Percentiles rank a stretch among this genome's conserved stretches.
phyloP scores from a whole-genome alignment of 2,113 vertebrate species.

The Deroptyus accipitrinus region DNA sequence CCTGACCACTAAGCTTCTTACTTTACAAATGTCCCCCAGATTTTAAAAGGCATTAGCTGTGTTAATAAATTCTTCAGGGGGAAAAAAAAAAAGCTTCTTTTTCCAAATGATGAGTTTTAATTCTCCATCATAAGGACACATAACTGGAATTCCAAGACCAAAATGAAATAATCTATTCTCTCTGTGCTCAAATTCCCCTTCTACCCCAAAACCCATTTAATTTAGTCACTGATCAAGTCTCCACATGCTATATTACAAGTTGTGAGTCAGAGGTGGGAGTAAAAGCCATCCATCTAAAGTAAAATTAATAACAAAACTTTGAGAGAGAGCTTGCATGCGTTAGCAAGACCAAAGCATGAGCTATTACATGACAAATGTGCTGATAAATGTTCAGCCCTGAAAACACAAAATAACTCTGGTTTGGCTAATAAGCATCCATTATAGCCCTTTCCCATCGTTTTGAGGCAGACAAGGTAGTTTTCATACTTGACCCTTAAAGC shows the following conservation, averaged over 20 bases:
- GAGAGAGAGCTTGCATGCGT: background rate
- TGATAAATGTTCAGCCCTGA: constrained; percentile 15
- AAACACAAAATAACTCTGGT: constrained; percentile 41
- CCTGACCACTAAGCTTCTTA: constrained; percentile 23
- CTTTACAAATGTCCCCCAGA: constrained; percentile 53
- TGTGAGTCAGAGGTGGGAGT: constrained; percentile 35
- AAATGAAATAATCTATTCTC: constrained; percentile 48
- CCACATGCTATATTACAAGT: background rate
- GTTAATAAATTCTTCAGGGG: constrained; percentile 6
- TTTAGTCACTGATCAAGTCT: background rate
- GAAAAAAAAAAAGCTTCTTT: constrained; percentile 11
- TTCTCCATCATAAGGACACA: constrained; percentile 38
- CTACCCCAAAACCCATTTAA: background rate
- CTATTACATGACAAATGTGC: background rate
- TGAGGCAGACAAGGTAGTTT: constrained; percentile 4
- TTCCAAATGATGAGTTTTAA: constrained; percentile 56
- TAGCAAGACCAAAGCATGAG: constrained; percentile 18
- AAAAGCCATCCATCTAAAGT: constrained; percentile 23
- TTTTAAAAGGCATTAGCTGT: constrained; percentile 61
- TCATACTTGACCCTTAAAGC: constrained; percentile 38
- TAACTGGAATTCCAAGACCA: constrained; percentile 32
- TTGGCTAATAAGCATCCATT: constrained; percentile 32
- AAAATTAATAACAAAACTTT: constrained; percentile 59
- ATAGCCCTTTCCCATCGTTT: background rate
- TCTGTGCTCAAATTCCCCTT: constrained; percentile 1